Base-by-base conservation (phyloP, 2,113 vertebrate genomes). In the Pachypanchax playfairii region DNA sequence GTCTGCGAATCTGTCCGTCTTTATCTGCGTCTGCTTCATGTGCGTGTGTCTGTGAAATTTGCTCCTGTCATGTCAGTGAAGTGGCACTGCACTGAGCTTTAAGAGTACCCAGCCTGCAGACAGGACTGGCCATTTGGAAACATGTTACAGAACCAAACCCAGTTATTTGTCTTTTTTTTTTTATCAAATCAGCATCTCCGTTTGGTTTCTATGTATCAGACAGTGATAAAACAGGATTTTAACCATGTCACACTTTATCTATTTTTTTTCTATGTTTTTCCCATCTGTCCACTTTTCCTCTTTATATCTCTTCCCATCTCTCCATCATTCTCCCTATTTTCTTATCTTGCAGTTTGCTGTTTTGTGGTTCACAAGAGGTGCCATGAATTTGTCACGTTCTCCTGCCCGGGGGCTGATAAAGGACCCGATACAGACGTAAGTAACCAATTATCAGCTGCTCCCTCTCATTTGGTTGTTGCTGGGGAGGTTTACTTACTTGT, bases 291-390 rank as follows among this genome's bases (percentile, higher is more conserved):
- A 1, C 8, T 24, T 41, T 61, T 21, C 47, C 15, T 24, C 28
- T 52, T 1, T 44, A 46, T 73, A 11, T 60, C 80, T 86, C 61
- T 58, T 28, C 17, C 50, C 77, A 59, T 82, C 53, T 79, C 68
- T 65, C 35, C 42, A 4, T 21, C 5, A 2, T 35, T 43, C 52
- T 68, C 26, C 83, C 29, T 71, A 33, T 46, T 77, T 22, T 73
- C 50, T 65, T 42, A 47, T 52, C 51, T 50, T 81, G 52, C 87
- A 98, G 96, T 99, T 92, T 99, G 96, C 94, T 98, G 96, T 83
- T 98, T 99, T 77, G 96, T 99, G 91, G 96, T 98, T 85, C 97
- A 99, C 74, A 99, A 98, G 92, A 91, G 97, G 71, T 99, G 97
- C 94, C 97, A 99, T 95, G 97, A 99, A 74, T 92, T 99, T 2